Conservation (phyloP, 2,113 vertebrate genomes). For the Macrotus californicus region DNA sequence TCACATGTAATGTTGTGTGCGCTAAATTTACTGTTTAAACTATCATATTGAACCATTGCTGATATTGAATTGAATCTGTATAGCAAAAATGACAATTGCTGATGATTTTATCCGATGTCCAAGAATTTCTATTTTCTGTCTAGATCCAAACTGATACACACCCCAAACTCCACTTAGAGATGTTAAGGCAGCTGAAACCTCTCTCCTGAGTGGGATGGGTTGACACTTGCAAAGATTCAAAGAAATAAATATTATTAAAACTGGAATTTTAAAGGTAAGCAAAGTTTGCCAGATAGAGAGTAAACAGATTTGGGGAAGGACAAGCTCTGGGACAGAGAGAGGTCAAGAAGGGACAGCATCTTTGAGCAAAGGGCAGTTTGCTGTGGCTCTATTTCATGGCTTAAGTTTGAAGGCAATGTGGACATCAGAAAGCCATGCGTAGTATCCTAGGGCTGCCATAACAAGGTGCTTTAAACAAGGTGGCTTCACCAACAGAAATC, state of each 20-base stretch:
- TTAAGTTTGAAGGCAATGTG: background rate
- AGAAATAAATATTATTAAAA: background rate
- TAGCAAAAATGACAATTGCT: background rate
- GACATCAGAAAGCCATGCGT: background rate
- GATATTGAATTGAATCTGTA: background rate
- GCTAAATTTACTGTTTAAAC: background rate
- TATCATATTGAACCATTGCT: background rate
- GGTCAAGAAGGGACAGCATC: background rate
- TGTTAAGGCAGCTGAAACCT: background rate
- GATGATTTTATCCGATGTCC: background rate
- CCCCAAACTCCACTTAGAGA: background rate
- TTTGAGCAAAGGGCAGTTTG: background rate
- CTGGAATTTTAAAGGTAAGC: background rate
- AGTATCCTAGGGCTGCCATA: background rate
- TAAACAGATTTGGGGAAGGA: background rate
- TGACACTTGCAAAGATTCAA: background rate
- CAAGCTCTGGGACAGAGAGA: background rate
- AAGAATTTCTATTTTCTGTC: background rate
- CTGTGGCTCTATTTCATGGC: background rate
- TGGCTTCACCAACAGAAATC: background rate
- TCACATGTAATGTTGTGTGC: background rate
- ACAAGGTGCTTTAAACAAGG: background rate
- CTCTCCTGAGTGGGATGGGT: background rate
- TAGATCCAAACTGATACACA: background rate
- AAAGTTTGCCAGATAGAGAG: background rate